Evolutionary conservation across 2,797 vertebrate species (phyloP).

Genomic region (Enteromius treurensis): DNA sequence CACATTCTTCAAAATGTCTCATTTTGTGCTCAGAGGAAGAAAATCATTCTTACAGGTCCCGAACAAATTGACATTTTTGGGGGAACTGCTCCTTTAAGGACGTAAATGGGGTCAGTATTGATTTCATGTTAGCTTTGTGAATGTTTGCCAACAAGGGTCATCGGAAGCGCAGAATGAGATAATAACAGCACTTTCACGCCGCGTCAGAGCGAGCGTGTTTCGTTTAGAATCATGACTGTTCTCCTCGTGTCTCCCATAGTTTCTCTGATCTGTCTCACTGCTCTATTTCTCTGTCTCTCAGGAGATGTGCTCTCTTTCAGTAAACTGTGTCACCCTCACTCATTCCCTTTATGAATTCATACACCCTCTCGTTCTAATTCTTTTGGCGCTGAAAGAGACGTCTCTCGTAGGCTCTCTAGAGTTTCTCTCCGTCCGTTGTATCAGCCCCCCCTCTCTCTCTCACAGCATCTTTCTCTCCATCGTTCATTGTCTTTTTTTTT

Average conservation of each 20-base stretch:
- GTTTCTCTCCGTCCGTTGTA: constrained; percentile 25
- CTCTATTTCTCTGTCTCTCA: constrained; percentile 25
- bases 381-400: neutral
- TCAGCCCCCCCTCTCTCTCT: neutral
- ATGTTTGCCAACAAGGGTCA: neutral
- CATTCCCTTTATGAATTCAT: constrained; percentile 27
- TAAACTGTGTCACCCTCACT: constrained; percentile 43
- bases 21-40: neutral
- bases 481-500: constrained; percentile 1
- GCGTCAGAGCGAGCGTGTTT: neutral
- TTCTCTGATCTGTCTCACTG: constrained; percentile 8
- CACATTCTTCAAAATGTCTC: neutral
- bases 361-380: neutral
- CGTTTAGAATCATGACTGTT: neutral
- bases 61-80: neutral
- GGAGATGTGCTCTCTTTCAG: constrained; percentile 41
- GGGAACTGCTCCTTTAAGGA: constrained; percentile 3
- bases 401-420: neutral
- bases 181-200: neutral
- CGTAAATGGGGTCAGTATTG: constrained; percentile 25
- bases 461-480: neutral
- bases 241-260: neutral
- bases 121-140: neutral
- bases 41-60: neutral
- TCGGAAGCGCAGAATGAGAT: neutral